Conservation (phyloP, 2,797 vertebrate genomes). For the Sebastes taczanowskii region DNA sequence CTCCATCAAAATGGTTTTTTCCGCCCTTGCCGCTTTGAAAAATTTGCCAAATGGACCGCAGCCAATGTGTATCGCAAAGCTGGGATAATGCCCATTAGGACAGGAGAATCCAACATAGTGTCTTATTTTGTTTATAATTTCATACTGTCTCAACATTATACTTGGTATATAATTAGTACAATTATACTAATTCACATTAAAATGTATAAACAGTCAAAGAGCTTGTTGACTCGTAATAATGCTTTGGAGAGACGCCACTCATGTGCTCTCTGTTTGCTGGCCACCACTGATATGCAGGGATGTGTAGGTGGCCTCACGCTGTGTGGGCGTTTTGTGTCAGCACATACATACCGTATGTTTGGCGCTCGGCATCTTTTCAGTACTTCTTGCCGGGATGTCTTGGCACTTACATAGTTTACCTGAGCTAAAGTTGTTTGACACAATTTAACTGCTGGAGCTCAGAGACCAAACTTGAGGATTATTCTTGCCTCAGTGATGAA, state of each 20-base stretch:
- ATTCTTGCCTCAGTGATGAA: conserved; percentile 1
- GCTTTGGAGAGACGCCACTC: background rate
- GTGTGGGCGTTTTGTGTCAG: background rate
- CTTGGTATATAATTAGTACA: background rate
- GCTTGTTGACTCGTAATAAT: background rate
- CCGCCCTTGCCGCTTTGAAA: background rate
- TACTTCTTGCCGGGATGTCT: background rate
- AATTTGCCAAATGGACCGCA: conserved; percentile 12
- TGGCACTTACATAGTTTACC: background rate
- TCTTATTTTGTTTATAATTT: conserved; percentile 4
- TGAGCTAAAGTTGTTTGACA: conserved; percentile 17
- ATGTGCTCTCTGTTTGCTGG: background rate
- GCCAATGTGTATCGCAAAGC: conserved; percentile 8
- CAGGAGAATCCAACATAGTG: background rate
- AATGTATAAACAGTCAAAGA: background rate
- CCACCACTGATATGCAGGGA: background rate
- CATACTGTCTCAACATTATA: background rate
- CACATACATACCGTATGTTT: background rate
- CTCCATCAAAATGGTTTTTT: background rate
- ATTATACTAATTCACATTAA: background rate
- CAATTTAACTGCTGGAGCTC: conserved; percentile 13
- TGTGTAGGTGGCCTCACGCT: background rate
- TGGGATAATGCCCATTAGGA: conserved; percentile 5
- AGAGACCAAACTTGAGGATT: background rate
- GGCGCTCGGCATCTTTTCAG: background rate